Base-by-base conservation (phyloP, 1,140 invertebrate genomes). In the Sminthurides bifidus region DNA sequence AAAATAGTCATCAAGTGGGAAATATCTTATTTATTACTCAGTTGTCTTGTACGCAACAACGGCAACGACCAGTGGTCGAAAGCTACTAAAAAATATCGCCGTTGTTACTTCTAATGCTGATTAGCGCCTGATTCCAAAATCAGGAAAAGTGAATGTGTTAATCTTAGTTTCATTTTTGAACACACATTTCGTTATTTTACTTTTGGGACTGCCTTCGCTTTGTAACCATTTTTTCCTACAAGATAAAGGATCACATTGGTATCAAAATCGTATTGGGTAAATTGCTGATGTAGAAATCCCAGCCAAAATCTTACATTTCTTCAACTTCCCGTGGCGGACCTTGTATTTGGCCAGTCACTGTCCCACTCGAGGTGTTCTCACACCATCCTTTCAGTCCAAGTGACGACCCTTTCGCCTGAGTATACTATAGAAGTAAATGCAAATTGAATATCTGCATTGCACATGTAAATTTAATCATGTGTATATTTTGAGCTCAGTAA, bases 331-430 rank as follows among this genome's bases (percentile, higher is more conserved):
- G 67, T 45, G 69, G 60, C 10, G 76, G 71, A 35, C 85, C 85
- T 71, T 87, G 77, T 24, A 85, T 66, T 52, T 76, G 73, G 10
- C 85, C 85, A 31, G 78, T 66, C 1, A 89, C 85, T 8, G 83
- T 85, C 15, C 76, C 79, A 44, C 70, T 61, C 1, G 73, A 61
- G 0, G 84, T 86, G 67, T 89, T 87, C 73, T 77, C 80, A 61
- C 83, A 84, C 83, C 83, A 87, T 21, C 85, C 85, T 65, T 72
- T 76, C 1, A 87, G 63, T 2, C 75, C 74, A n/a, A 85, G 69
- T 64, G 78, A 76, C 48, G 77, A 76, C 0, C 79, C 82, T 70
- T 79, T 75, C 60, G 76, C 70, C 67, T 83, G 75, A 3, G 84
- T 86, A 57, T 78, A 74, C 81, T 85, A 44, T 15, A 70, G 65